Base-by-base conservation (phyloP, 2,888 invertebrate genomes). In the Celastrina argiolus region DNA sequence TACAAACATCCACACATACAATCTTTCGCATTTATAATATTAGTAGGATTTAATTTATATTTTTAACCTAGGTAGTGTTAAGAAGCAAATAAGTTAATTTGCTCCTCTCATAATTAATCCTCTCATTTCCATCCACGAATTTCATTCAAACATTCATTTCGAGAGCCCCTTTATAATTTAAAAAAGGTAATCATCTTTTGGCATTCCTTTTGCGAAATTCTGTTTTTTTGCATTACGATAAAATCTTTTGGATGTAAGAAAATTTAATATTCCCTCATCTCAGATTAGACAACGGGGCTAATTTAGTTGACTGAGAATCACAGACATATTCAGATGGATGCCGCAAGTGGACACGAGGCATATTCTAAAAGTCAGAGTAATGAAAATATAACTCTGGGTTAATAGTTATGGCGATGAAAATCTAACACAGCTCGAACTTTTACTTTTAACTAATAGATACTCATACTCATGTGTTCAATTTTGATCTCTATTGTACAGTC, bases 271-370 rank as follows among this genome's bases (percentile, higher is more conserved):
- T 61, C 18, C 2, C 26, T 56, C 18, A 39, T 61, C 61, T 61
- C n/a, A 59, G 61, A 61, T 61, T 61, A 36, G 61, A 39, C 67
- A 65, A 66, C 67, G 66, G 69, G 71, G 72, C 72, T 69, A 72
- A 72, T 74, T 75, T 70, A 72, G 70, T 72, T 71, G 69, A 69
- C 67, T 63, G 22, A 70, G 65, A 73, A 75, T 74, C 45, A 6
- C 22, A 26, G 22, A 51, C 22, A 51, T 51, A 51, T 51, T 18
- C 14, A 51, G n/a, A 51, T 22, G 22, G 14, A 51, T 51, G 51
- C 12, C 22, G 22, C 51, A 26, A 51, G 22, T 12, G 22, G 26
- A 22, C 14, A 22, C 22, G 7, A 0, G 2, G 45, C 31, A 31
- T 36, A 10, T 36, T 36, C 10, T 36, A 36, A 31, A 5, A 31